Evolutionary conservation across 2,888 invertebrate genomes (phyloP), one percentile per base, ranked within the genome.

Genomic region (Apeira syringaria): DNA sequence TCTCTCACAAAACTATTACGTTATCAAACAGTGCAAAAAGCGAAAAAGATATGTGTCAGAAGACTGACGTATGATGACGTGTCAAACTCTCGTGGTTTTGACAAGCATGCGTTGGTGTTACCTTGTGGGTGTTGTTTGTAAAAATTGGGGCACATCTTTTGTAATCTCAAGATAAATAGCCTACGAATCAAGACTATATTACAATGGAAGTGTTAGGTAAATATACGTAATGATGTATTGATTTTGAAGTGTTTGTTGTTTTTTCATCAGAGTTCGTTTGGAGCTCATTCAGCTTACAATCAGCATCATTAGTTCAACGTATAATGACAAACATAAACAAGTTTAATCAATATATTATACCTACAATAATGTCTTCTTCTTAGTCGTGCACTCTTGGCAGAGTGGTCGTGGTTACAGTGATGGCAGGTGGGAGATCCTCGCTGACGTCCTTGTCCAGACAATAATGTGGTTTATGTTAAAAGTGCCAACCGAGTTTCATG

Each of bases 21-120:
- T 15, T 3, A 15, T 15, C 15, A 15, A 15, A 15, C 15, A 3
- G 5, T 5, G 20, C 20, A 20, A 20, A 5, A 20, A 20, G 20
- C 7, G 6, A 20, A 20, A 6, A 4, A 59, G 59, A 57, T 44
- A 53, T 53, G 57, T 65, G 63, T 67, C 62, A 67, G 60, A 62
- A 51, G 39, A 60, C 60, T 64, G 67, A 70, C 59, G 59, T 59
- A 58, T 64, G 67, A 66, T 64, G 68, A 71, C 64, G 51, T 49
- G 60, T 66, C 61, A 58, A 73, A 64, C 63, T 67, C 47, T 53
- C 58, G 55, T 50, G 60, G 56, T 52, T 62, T 59, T 39, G 52
- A 52, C 47, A 38, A 49, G 47, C 43, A n/a, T 28, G 32, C 37
- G 43, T 44, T 26, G 44, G 44, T 33, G 44, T 17, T 9, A 10